Evolutionary conservation across 2,113 vertebrate species (phyloP), one percentile per base, ranked within the genome.

Genomic region (Bungarus multicinctus): DNA sequence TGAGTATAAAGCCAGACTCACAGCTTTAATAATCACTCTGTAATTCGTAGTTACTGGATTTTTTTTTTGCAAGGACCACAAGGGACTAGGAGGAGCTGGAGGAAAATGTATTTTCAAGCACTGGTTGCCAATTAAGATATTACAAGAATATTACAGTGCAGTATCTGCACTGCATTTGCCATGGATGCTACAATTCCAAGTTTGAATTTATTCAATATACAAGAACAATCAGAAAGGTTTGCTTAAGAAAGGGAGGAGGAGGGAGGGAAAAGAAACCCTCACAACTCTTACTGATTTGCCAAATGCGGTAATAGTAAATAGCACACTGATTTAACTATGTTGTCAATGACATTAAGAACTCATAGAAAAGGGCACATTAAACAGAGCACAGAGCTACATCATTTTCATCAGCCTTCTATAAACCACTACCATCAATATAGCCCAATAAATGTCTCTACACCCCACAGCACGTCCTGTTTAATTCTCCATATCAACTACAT

Each of bases 1-100:
- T 55, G 20, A 57, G 54, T 64, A 89, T 30, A 23, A 20, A 89
- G 55, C 0, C 90, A 53, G 55, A 54, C 9, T 85, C 2, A 50
- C 0, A 2, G 85, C 85, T 34, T 1, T 90, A 9, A 39, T 89
- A 1, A 1, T 89, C 30, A 9, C 0, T 23, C 92, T 34, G 3
- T 69, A 45, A 92, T 95, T 85, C 53, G 94, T 91, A 94, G 93
- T 9, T 93, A n/a, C 7, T 60, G 92, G 50, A 52, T 94, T 94
- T 95, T 57, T 89, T 52, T n/a, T 30, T n/a, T 93, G 93, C 94
- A 58, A 95, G 94, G 94, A 1, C 90, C 94, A 0, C 95, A 30
- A 14, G 22, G 87, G 93, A 88, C 94, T 39, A n/a, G 91, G 86
- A 91, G 64, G n/a, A 12, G 43, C 74, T 8, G 93, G 91, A 87